A percentile compares a stretch with the other conserved stretches of the same genome.
Evolutionary conservation across 2,888 invertebrate species (phyloP).

Genomic region (Meteorus cinctellus): DNA sequence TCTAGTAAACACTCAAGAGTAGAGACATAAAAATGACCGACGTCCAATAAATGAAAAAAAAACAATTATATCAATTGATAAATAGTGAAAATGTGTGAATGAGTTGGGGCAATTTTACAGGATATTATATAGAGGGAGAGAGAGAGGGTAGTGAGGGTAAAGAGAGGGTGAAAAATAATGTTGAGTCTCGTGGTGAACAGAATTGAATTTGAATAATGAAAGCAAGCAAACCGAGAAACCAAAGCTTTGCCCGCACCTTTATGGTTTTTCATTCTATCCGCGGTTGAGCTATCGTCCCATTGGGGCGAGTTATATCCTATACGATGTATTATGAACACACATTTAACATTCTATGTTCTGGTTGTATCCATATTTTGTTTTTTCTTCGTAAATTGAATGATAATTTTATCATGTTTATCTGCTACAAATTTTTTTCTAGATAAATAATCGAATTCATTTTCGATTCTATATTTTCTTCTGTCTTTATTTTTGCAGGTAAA

Average conservation of each 20-base stretch:
- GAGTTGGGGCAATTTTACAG: not conserved
- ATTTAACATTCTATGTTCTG: not conserved
- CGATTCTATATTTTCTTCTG: too few relatives aligned
- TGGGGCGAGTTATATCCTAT: constrained; percentile 35
- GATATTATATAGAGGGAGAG: not conserved
- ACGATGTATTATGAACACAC: not conserved
- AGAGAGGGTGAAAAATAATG: constrained; percentile 35
- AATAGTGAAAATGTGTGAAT: constrained; percentile 9
- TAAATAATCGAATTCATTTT: not conserved
- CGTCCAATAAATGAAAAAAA: constrained; percentile 12
- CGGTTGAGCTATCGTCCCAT: constrained; percentile 61
- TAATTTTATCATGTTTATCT: not conserved
- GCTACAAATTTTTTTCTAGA: constrained; percentile 2
- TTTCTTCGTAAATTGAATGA: constrained; percentile 1
- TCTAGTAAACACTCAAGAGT: constrained; percentile 3
- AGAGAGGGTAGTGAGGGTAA: not conserved
- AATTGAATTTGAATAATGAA: constrained; percentile 70
- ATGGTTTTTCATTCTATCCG: constrained; percentile 67
- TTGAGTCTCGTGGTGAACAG: constrained; percentile 55
- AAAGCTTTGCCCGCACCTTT: constrained; percentile 57
- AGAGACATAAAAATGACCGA: not conserved
- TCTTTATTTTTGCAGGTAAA: constrained; percentile 63
- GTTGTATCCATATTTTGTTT: not conserved
- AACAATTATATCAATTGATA: not conserved
- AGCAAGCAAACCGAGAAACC: constrained; percentile 60